phyloP scores from a whole-genome alignment of 2,797 vertebrate genomes.

The Brachyrhaphis roseni region DNA sequence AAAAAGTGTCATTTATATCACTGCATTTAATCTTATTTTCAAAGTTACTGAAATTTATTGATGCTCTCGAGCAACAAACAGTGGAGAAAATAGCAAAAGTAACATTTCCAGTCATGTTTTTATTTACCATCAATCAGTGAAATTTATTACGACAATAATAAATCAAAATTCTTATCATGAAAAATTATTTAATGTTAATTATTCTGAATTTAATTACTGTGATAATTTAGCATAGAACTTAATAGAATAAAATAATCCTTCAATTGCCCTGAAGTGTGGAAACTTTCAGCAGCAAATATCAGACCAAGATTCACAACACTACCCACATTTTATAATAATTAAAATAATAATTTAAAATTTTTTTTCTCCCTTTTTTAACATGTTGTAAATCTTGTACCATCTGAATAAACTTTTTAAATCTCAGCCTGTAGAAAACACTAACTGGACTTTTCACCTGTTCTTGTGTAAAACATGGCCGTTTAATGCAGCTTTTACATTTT shows the following conservation, averaged over 20 bases:
- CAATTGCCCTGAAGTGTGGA: background rate
- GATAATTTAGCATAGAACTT: background rate
- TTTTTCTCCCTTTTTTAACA: background rate
- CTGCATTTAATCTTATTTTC: too few relatives aligned
- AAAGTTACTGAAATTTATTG: too few relatives aligned
- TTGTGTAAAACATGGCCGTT: background rate
- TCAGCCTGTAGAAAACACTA: background rate
- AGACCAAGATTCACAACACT: background rate
- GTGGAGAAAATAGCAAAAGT: too few relatives aligned
- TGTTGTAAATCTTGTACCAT: background rate
- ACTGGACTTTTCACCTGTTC: background rate
- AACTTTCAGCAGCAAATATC: background rate
- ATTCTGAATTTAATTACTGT: background rate
- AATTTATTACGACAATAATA: too few relatives aligned
- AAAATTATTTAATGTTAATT: background rate
- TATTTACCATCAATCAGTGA: too few relatives aligned
- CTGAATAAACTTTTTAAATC: background rate
- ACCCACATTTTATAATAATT: background rate
- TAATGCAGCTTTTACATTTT: background rate
- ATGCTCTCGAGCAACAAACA: too few relatives aligned
- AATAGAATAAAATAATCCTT: background rate
- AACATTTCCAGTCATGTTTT: too few relatives aligned
- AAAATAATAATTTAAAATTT: too few relatives aligned
- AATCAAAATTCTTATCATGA: too few relatives aligned
- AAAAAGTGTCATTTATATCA: too few relatives aligned